Base-by-base conservation (phyloP, 2,797 vertebrate species). In the Poeciliopsis paucimaculata region DNA sequence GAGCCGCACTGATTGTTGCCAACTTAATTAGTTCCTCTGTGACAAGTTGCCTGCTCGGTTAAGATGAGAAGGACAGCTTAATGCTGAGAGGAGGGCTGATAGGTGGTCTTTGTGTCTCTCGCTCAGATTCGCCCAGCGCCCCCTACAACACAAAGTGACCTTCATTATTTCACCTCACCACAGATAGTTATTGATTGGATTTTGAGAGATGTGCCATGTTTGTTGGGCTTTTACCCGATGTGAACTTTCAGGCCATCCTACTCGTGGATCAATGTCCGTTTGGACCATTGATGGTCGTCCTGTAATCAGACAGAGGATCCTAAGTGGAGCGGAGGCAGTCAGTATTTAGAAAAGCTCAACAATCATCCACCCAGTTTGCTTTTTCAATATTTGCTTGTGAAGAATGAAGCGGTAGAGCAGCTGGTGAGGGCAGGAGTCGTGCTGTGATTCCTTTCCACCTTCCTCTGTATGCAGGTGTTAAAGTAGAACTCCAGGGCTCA, bases 21-120 rank as follows among this genome's bases (percentile, higher is more conserved):
- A 78, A 85, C 84, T 85, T 93, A 90, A 93, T 93, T 88, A 92
- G 90, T 78, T 93, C 89, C 88, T 90, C 68, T 85, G 91, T 88
- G 91, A 89, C 83, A 85, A 83, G 84, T 77, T 78, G 76, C 71
- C 77, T 76, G 74, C 89, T 89, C 83, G 75, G 47, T 36, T 64
- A 64, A 80, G 83, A 89, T 51, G 55, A 89, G 82, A 49, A 81
- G 84, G 90, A 90, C 84, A 82, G 70, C 41, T 84, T 86, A 78
- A 86, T 87, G 82, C 82, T 70, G 76, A 71, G 79, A 80, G 78
- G 71, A 73, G 60, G 78, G 84, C 46, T 83, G 71, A 77, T 74
- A 71, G 79, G 46, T 82, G 76, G 82, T 88, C 76, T 83, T 82
- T 87, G 70, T 89, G 76, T 77, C 8, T 79, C 47, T 41, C 53